Conservation (phyloP, 1,140 invertebrate genomes). For the Leptestheria dahalacensis region DNA sequence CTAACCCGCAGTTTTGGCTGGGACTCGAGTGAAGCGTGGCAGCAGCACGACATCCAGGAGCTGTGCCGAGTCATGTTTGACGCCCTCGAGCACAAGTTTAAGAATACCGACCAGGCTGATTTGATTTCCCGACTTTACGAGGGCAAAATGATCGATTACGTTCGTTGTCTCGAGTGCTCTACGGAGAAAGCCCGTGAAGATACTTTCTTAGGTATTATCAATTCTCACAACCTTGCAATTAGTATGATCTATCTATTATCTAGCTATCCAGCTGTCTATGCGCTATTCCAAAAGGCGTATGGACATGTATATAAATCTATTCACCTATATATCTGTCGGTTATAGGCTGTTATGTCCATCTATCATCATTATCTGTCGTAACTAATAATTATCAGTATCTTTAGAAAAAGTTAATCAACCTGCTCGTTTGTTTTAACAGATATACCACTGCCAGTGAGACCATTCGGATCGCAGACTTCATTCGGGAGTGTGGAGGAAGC, state of each 20-base stretch:
- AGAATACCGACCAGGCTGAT: conserved; percentile 65
- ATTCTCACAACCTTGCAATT: background rate
- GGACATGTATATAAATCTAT: no score
- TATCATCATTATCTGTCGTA: no score
- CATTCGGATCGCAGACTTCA: conserved; percentile 59
- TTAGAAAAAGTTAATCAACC: no score
- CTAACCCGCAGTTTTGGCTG: conserved; percentile 81
- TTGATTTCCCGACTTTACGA: conserved; percentile 63
- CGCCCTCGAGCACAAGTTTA: conserved; percentile 71
- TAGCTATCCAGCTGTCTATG: no score
- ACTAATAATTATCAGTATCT: no score
- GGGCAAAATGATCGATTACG: conserved; percentile 78
- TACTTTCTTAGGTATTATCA: conserved; percentile 48
- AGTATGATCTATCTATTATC: background rate
- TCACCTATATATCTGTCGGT: no score
- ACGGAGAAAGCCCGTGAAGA: conserved; percentile 70
- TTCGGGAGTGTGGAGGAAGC: conserved; percentile 80
- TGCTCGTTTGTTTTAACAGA: conserved; percentile 27
- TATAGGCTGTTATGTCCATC: no score
- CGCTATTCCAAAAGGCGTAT: no score
- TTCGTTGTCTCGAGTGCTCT: conserved; percentile 75
- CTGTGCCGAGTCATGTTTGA: conserved; percentile 85
- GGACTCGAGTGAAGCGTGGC: conserved; percentile 79
- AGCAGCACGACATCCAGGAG: conserved; percentile 87
- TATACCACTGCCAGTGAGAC: conserved; percentile 71